Base-by-base conservation (phyloP, 2,113 vertebrate genomes). In the Pitta sordida region DNA sequence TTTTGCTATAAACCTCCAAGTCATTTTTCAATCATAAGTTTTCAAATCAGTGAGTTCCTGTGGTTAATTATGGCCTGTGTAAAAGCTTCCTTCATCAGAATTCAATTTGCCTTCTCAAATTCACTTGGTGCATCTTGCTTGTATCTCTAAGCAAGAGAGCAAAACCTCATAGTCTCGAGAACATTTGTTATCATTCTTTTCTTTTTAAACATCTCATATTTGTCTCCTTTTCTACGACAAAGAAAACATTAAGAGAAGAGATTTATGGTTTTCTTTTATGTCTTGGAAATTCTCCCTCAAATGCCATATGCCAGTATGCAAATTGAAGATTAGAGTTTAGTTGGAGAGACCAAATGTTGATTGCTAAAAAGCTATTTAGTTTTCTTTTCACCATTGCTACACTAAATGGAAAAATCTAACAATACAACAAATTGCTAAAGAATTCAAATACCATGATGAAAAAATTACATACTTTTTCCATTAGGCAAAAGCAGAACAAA, bases 351-450 rank as follows among this genome's bases (percentile, higher is more conserved):
- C 48, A 96, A 94, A 91, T 60, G 79, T 37, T 74, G 79, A 90
- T 80, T 91, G 68, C 82, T 90, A 93, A 90, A 91, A 90, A 80
- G 55, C 71, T 91, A 74, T 70, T 95, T 65, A 26, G 69, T 92
- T 94, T 86, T 79, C 58, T 69, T 77, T 71, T 86, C 71, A 51
- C 53, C 87, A 91, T 26, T 70, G 51, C 29, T 67, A 55, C 30
- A 88, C 12, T 74, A 22, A 64, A 88, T 94, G 15, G 27, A 63
- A 59, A 86, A 70, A 60, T 44, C 21, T 59, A 85, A 67, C 71
- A 94, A 88, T 22, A 70, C 14, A 92, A 85, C 29, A 77, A 82
- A 77, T 76, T 74, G 82, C 46, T 85, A 15, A 70, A 69, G 51
- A 83, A 92, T 37, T 59, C 36, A 86, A 94, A 88, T 23, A 71